Conservation (phyloP, 2,888 invertebrate species). For the Drosophila borealis region DNA sequence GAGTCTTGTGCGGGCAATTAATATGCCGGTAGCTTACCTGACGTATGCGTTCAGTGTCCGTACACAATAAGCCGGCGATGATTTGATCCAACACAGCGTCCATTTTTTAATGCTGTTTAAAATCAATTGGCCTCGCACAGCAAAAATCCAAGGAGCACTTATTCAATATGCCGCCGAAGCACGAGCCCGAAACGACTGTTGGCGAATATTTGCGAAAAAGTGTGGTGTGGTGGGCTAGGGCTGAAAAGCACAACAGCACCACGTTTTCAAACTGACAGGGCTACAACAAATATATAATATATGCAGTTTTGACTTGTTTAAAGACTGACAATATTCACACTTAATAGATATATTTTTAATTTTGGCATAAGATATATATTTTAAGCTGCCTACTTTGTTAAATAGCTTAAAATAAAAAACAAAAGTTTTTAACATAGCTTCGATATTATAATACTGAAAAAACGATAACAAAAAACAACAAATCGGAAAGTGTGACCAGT, state of each 20-base stretch:
- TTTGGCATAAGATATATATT: background rate
- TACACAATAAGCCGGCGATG: constrained; percentile 87
- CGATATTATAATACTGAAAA: constrained; percentile 5
- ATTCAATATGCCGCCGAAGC: constrained; percentile 39
- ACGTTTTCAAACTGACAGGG: constrained; percentile 50
- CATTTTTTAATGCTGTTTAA: constrained; percentile 38
- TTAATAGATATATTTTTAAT: background rate
- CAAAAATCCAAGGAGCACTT: constrained; percentile 20
- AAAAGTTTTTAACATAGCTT: background rate
- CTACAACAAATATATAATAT: constrained; percentile 4
- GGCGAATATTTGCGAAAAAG: constrained; percentile 31
- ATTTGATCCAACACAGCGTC: constrained; percentile 87
- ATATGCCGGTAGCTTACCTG: constrained; percentile 85
- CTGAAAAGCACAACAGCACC: constrained; percentile 16
- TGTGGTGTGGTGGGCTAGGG: constrained; percentile 27
- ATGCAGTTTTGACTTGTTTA: background rate
- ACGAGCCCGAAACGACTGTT: constrained; percentile 24
- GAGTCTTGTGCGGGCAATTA: background rate
- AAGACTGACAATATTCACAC: background rate
- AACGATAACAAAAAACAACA: background rate
- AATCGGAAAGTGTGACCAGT: constrained; percentile 37
- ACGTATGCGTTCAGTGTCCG: constrained; percentile 87
- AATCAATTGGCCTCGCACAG: constrained; percentile 10
- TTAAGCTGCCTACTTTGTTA: background rate
- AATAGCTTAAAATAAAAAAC: background rate